Evolutionary conservation across 1,140 invertebrate genomes (phyloP).

Genomic region (Mycetomoellerius zeteki): DNA sequence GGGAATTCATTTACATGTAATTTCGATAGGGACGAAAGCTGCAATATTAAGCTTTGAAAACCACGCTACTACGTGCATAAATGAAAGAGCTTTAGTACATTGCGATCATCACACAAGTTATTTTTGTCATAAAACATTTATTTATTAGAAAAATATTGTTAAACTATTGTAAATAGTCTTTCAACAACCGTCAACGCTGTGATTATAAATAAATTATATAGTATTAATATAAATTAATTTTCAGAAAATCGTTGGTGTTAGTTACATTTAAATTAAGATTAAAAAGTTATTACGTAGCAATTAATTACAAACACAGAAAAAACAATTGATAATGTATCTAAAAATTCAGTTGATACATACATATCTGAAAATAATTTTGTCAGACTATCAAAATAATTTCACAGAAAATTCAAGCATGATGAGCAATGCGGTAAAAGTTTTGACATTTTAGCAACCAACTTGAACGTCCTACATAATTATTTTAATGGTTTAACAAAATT

Average conservation of each 20-base stretch:
- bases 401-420: too few relatives aligned
- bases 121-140: slow-evolving; percentile 37
- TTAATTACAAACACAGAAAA: neutral
- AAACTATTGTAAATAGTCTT: neutral
- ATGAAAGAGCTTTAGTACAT: slow-evolving; percentile 10
- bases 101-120: neutral
- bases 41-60: slow-evolving; percentile 58
- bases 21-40: slow-evolving; percentile 41
- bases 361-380: too few relatives aligned
- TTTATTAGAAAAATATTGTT: slow-evolving; percentile 35
- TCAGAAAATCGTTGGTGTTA: neutral
- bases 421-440: too few relatives aligned
- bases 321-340: too few relatives aligned
- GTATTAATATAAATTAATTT: neutral
- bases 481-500: too few relatives aligned
- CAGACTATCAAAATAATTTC: too few relatives aligned
- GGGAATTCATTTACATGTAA: slow-evolving; percentile 57
- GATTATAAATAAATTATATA: neutral
- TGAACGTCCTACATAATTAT: too few relatives aligned
- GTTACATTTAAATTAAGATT: neutral
- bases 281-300: neutral
- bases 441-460: too few relatives aligned
- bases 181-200: neutral
- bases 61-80: neutral
- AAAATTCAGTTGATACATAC: too few relatives aligned